A percentile compares a stretch with the other conserved stretches of the same genome.
Conservation (phyloP, 2,888 invertebrate genomes). For the Pyrrhia umbra region DNA sequence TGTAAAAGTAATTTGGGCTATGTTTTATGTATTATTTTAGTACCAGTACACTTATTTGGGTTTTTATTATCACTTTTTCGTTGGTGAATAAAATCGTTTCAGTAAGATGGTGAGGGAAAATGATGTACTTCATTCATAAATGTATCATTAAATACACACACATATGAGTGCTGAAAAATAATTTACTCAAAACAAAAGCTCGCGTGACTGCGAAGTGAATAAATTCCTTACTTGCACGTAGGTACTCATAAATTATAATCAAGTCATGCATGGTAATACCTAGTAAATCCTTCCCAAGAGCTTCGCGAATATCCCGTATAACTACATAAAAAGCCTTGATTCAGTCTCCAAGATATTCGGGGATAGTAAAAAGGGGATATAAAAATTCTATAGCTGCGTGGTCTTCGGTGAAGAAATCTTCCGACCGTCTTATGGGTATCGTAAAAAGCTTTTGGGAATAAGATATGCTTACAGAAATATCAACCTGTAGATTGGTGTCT, state of each 20-base stretch:
- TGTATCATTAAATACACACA: conserved; percentile 7
- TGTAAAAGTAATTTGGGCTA: conserved; percentile 54
- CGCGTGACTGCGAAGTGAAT: conserved; percentile 39
- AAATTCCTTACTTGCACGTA: conserved; percentile 32
- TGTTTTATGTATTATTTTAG: conserved; percentile 55
- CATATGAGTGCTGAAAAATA: neutral
- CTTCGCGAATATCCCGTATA: conserved; percentile 26
- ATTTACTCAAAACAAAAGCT: conserved; percentile 15
- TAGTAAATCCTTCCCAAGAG: conserved; percentile 37
- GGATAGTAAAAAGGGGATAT: conserved; percentile 33
- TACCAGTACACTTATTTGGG: conserved; percentile 27
- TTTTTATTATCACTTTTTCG: conserved; percentile 22
- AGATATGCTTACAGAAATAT: neutral
- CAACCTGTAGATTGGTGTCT: no score
- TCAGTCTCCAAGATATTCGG: conserved; percentile 59
- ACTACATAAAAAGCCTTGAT: conserved; percentile 60
- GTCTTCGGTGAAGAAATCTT: conserved; percentile 6
- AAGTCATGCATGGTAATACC: conserved; percentile 26
- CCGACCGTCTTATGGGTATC: conserved; percentile 9
- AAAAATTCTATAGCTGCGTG: conserved; percentile 11
- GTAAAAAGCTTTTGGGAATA: conserved; percentile 23
- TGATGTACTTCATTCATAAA: conserved; percentile 16
- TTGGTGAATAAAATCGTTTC: conserved; percentile 5
- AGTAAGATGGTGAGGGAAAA: neutral
- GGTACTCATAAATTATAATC: conserved; percentile 20